phyloP scores from a whole-genome alignment of 2,888 invertebrate genomes.

The Rhagonycha fulva region DNA sequence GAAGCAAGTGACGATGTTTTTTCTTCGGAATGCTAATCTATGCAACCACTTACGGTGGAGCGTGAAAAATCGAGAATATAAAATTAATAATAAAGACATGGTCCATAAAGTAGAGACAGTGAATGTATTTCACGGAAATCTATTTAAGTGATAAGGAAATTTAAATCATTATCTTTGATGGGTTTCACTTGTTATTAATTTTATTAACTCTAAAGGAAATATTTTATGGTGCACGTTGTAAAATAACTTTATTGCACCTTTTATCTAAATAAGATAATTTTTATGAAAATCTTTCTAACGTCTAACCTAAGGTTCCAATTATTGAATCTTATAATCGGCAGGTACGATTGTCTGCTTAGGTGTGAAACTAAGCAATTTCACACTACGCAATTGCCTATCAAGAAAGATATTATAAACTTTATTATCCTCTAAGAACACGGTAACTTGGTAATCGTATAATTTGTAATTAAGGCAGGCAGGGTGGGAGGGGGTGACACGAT shows the following conservation, averaged over 20 bases:
- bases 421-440: background rate
- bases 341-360: background rate
- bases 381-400: background rate
- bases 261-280: background rate
- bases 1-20: background rate
- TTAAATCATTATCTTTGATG: slow-evolving; percentile 14
- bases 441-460: background rate
- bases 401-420: background rate
- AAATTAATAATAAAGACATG: slow-evolving; percentile 17
- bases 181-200: slow-evolving; percentile 13
- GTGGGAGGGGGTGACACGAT: background rate
- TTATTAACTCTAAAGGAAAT: background rate
- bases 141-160: slow-evolving; percentile 19
- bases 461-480: background rate
- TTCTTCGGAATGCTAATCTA: slow-evolving; percentile 12
- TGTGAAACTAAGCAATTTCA: background rate
- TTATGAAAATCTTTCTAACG: no score
- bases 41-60: slow-evolving; percentile 12
- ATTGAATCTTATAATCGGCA: background rate
- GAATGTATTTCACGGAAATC: slow-evolving; percentile 20
- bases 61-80: slow-evolving; percentile 14
- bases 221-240: background rate
- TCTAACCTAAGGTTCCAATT: no score
- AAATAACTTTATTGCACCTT: background rate
- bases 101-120: slow-evolving; percentile 20